Evolutionary conservation across 2,888 invertebrate genomes (phyloP), one percentile per base, ranked within the genome.

Genomic region (Nomada ferruginata): DNA sequence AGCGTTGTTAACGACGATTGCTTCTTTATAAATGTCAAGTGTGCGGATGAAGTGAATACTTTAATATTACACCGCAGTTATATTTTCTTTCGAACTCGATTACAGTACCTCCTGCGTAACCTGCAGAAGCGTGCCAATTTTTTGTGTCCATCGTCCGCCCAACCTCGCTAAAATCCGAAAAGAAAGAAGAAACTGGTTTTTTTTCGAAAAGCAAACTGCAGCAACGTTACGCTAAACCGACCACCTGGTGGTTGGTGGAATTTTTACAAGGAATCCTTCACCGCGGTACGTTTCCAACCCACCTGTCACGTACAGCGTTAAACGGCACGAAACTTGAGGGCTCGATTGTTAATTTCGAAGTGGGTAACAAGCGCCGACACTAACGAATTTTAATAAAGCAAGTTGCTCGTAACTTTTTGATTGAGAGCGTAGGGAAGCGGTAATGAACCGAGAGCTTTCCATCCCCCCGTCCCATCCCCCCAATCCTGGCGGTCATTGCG

Each of bases 331-430:
- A 60, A 70, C 70, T 70, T 60, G 70, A 50, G 29, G 29, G 29
- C 70, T 15, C 70, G 70, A 70, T 71, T 71, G 68, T 68, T 74
- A 74, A 76, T 76, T 61, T 76, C 44, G 50, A 23, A 11, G 50
- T 15, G 2, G 20, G 18, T 55, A 76, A 57, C 76, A 71, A 63
- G 55, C 71, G 63, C 18, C 60, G 61, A 47, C 71, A 36, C 63
- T 47, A 76, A 61, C 71, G 65, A 65, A 64, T 76, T 76, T 73
- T 73, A 77, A 76, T 59, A 57, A 73, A 73, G 65, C 76, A 52
- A 65, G 42, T 64, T 52, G 73, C 44, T 47, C 36, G 55, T 71
- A 77, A 77, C 77, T 77, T 66, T 61, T 60, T 20, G 53, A 77
- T 73, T n/a, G 72, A 72, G 72, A 76, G 47, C 42, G 63, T 20